Evolutionary conservation across 2,113 vertebrate genomes (phyloP).

Genomic region (Pungitius pungitius): DNA sequence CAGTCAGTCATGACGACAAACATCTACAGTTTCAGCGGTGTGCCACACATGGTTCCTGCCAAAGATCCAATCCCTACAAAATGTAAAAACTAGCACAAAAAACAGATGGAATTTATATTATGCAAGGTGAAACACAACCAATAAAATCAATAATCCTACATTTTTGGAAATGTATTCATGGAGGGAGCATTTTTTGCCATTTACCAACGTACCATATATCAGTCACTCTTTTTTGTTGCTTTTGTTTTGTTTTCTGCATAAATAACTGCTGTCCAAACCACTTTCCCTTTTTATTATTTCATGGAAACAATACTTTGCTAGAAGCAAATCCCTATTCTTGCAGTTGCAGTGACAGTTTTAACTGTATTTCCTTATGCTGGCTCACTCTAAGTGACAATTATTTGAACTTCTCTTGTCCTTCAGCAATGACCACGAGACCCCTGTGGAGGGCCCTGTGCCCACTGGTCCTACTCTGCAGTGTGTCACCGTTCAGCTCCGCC

Average conservation of each 20-base stretch:
- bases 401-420: slow-evolving; percentile 23
- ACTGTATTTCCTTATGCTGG: too few relatives aligned
- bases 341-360: not conserved
- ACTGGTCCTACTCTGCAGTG: slow-evolving; percentile 65
- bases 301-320: slow-evolving; percentile 2
- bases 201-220: not conserved
- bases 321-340: not conserved
- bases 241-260: not conserved
- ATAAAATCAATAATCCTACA: not conserved
- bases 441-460: slow-evolving; percentile 56
- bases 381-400: not conserved
- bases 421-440: slow-evolving; percentile 71
- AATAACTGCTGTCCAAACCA: not conserved
- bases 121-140: not conserved
- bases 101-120: slow-evolving; percentile 28
- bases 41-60: slow-evolving; percentile 30
- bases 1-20: slow-evolving; percentile 45
- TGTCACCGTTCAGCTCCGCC: slow-evolving; percentile 55
- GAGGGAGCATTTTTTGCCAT: not conserved
- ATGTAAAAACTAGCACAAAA: slow-evolving; percentile 3
- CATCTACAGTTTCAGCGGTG: slow-evolving; percentile 37
- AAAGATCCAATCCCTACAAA: slow-evolving; percentile 45
- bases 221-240: not conserved
- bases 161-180: not conserved
- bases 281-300: slow-evolving; percentile 1